phyloP scores from a whole-genome alignment of 2,113 vertebrate species.

The Synodontis membranacea region DNA sequence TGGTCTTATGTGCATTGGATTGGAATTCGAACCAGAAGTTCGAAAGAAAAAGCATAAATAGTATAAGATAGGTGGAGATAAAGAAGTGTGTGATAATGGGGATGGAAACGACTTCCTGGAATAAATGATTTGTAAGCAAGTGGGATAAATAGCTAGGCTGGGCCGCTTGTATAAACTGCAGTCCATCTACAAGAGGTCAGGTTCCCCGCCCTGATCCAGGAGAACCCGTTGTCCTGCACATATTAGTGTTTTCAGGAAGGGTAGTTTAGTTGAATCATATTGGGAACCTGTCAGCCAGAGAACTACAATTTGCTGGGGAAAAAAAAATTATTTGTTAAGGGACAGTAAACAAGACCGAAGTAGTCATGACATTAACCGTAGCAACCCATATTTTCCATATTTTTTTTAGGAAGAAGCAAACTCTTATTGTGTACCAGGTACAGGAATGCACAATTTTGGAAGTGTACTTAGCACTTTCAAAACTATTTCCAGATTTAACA shows the following conservation, averaged over 20 bases:
- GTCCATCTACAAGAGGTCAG: no score
- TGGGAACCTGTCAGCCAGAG: neutral
- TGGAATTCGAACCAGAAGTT: neutral
- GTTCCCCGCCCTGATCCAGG: neutral
- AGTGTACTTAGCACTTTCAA: neutral
- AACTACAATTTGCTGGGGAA: no score
- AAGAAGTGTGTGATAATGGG: neutral
- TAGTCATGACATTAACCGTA: neutral
- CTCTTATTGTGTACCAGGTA: neutral
- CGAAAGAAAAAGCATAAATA: neutral
- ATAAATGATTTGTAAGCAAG: neutral
- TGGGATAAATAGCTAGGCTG: neutral
- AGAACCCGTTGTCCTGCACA: neutral
- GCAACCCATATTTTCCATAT: neutral
- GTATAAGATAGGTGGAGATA: neutral
- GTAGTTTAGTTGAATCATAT: neutral
- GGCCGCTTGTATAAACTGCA: neutral
- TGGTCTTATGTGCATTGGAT: neutral
- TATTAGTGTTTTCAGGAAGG: neutral
- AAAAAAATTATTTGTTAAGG: neutral
- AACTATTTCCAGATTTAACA: neutral
- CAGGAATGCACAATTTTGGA: neutral
- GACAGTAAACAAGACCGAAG: neutral
- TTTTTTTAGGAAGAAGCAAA: neutral
- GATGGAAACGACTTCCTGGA: constrained; percentile 1